A percentile compares a stretch with the other conserved stretches of the same genome.
phyloP scores from a whole-genome alignment of 2,797 vertebrate genomes.

The Potorous gilbertii region DNA sequence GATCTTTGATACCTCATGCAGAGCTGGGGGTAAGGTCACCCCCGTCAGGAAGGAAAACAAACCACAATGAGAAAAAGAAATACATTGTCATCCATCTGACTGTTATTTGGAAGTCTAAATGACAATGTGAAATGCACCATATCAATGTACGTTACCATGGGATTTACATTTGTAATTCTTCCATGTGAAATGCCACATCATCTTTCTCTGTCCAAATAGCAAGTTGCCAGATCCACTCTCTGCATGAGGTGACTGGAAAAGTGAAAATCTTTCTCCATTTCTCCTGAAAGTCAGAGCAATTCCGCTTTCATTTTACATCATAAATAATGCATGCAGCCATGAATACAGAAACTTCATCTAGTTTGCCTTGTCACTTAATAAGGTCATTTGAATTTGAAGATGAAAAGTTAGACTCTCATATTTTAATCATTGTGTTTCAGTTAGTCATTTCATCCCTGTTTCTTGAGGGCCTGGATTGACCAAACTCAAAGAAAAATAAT shows the following conservation, averaged over 20 bases:
- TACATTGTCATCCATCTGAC: not conserved
- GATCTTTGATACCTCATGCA: not conserved
- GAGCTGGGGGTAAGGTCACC: conserved; percentile 64
- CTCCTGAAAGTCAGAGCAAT: conserved; percentile 71
- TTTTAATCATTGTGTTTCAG: conserved; percentile 73
- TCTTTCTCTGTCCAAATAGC: conserved; percentile 58
- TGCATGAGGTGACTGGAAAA: conserved; percentile 42
- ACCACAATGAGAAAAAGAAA: conserved; percentile 5
- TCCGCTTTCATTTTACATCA: conserved; percentile 72
- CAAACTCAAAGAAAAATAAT: conserved; percentile 61
- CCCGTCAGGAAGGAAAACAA: conserved; percentile 34
- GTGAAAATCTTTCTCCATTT: conserved; percentile 63
- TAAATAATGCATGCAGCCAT: conserved; percentile 75
- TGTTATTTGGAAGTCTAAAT: not conserved
- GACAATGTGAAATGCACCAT: not conserved
- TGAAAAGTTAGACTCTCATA: conserved; percentile 71
- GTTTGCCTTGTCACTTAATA: conserved; percentile 68
- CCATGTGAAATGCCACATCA: conserved; percentile 50
- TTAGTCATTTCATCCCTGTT: conserved; percentile 64
- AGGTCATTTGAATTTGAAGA: conserved; percentile 70
- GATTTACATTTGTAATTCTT: conserved; percentile 52
- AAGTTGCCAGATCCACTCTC: conserved; percentile 59
- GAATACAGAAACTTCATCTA: conserved; percentile 69
- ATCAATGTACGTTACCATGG: conserved; percentile 55
- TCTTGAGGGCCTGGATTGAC: conserved; percentile 52